These are phyloP conservation scores for Electrona antarctica DNA, from an alignment of 2,113 vertebrate species.

Conservation along the genomic window DNA sequence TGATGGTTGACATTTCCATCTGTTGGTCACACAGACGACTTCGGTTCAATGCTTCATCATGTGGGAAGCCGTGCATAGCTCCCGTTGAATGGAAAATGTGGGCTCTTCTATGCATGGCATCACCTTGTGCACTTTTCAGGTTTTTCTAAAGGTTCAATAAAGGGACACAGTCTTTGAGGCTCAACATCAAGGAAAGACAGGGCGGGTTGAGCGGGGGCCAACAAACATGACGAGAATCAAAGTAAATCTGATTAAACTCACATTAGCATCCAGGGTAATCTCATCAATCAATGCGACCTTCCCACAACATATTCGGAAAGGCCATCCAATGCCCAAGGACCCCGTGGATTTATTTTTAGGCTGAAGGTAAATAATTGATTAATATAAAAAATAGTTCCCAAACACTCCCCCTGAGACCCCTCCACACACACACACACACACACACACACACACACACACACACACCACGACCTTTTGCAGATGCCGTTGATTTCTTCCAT, in stretches of 20 bases:
- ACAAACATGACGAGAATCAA: slow-evolving; percentile 11
- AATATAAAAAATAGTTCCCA: slow-evolving; percentile 39
- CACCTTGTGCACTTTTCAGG: background rate
- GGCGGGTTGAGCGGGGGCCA: background rate
- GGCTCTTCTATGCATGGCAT: slow-evolving; percentile 6
- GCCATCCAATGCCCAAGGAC: slow-evolving; percentile 30
- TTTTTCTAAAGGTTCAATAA: background rate
- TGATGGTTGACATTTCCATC: slow-evolving; percentile 29
- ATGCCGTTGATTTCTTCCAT: slow-evolving; percentile 35
- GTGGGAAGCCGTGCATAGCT: slow-evolving; percentile 2
- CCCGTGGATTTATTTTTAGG: slow-evolving; percentile 47
- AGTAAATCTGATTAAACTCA: slow-evolving; percentile 51
- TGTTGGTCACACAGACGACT: background rate
- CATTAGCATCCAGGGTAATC: slow-evolving; percentile 52
- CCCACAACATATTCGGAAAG: slow-evolving; percentile 37
- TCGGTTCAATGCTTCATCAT: slow-evolving; percentile 15
- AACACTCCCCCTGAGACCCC: background rate
- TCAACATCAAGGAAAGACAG: background rate
- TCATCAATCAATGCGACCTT: slow-evolving; percentile 51
- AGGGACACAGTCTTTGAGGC: slow-evolving; percentile 17
- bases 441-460: no score
- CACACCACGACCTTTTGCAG: slow-evolving; percentile 42
- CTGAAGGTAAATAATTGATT: slow-evolving; percentile 43
- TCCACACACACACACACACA: no score
- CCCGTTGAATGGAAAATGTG: background rate